phyloP scores from a whole-genome alignment of 2,113 vertebrate species.

The Otolemur garnettii region DNA sequence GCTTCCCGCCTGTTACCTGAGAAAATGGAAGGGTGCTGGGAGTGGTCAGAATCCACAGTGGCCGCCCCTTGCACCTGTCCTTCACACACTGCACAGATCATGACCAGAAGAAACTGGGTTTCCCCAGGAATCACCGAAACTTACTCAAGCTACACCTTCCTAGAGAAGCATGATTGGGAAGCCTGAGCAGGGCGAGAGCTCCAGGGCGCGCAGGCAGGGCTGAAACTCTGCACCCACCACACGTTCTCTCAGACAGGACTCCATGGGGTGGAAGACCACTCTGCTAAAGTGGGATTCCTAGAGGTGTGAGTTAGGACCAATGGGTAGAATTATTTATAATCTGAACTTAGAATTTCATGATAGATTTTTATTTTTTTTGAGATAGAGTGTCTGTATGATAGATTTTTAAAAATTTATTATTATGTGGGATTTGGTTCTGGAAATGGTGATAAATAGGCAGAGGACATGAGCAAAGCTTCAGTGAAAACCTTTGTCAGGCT shows the following conservation, averaged over 20 bases:
- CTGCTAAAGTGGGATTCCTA: slow-evolving; percentile 32
- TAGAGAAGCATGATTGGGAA: background rate
- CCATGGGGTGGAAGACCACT: background rate
- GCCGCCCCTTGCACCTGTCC: background rate
- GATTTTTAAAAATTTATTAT: background rate
- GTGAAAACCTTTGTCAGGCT: slow-evolving; percentile 55
- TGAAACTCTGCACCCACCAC: background rate
- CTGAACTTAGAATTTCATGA: slow-evolving; percentile 16
- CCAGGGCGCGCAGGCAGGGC: background rate
- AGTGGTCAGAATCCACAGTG: background rate
- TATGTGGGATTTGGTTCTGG: background rate
- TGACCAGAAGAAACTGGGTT: background rate
- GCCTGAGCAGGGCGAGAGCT: background rate
- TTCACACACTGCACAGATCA: background rate
- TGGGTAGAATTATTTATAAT: slow-evolving; percentile 1
- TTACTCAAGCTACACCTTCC: background rate
- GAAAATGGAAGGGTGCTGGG: background rate
- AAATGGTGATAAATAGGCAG: slow-evolving; percentile 18
- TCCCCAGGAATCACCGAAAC: background rate
- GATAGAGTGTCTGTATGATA: too few species aligned
- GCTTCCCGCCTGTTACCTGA: background rate
- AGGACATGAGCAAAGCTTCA: background rate
- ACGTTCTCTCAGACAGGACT: background rate
- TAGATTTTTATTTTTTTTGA: slow-evolving; percentile 41
- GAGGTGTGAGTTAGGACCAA: slow-evolving; percentile 26